Evolutionary conservation across 2,113 vertebrate species (phyloP).

Genomic region (Phoxinus phoxinus): DNA sequence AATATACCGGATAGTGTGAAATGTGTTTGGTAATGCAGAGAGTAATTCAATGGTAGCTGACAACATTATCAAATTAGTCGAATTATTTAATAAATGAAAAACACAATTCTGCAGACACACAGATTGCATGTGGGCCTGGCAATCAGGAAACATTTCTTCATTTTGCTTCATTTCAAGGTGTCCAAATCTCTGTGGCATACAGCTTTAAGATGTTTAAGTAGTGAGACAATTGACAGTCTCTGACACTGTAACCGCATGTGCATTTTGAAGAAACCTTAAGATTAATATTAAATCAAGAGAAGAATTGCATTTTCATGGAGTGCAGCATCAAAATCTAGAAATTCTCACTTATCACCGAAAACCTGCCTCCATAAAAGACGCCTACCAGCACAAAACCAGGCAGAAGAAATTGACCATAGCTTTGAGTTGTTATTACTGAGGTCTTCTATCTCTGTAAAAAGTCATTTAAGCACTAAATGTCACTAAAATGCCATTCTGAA

Average conservation of each 20-base stretch:
- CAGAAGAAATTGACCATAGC: constrained; percentile 7
- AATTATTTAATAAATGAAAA: not conserved
- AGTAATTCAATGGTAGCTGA: not conserved
- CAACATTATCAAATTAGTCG: not conserved
- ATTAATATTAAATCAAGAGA: constrained; percentile 31
- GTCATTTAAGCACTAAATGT: constrained; percentile 15
- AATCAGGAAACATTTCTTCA: not conserved
- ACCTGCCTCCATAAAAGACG: constrained; percentile 6
- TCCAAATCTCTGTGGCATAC: not conserved
- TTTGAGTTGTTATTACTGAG: constrained; percentile 33
- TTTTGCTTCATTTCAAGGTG: not conserved
- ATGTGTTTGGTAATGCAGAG: not conserved
- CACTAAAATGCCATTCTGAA: constrained; percentile 41
- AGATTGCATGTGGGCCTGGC: not conserved
- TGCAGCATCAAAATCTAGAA: not conserved
- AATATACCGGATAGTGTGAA: not conserved
- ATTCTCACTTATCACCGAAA: constrained; percentile 2
- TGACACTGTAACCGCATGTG: constrained; percentile 7
- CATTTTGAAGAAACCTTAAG: constrained; percentile 1
- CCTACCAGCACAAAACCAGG: constrained; percentile 11
- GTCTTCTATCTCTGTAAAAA: constrained; percentile 22
- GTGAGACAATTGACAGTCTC: not conserved
- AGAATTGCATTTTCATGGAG: constrained; percentile 27
- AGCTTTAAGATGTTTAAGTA: not conserved
- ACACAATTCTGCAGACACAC: not conserved